These are phyloP conservation scores for Oncopodura yosiiana DNA, from an alignment of 1,140 invertebrate species.

Conservation along the genomic window DNA sequence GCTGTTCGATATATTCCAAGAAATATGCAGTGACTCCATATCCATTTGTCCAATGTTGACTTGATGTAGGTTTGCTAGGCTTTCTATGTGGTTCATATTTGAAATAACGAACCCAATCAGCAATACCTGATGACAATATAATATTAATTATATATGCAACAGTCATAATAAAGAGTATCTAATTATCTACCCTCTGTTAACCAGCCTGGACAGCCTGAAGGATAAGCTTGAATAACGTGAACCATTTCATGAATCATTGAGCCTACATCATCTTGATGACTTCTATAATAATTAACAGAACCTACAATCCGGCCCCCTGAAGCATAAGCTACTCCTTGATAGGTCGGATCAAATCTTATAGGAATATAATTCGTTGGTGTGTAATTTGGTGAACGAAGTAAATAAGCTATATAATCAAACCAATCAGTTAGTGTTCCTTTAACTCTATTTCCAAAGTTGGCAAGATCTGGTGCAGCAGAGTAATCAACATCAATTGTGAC, in stretches of 20 bases:
- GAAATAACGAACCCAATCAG: constrained; percentile 31
- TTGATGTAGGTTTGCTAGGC: constrained; percentile 15
- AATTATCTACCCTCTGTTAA: constrained; percentile 16
- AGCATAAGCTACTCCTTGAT: constrained; percentile 33
- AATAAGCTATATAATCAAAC: constrained; percentile 13
- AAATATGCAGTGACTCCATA: constrained; percentile 31
- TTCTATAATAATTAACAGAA: constrained; percentile 26
- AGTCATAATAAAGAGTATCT: neutral
- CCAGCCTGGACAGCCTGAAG: constrained; percentile 14
- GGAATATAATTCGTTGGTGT: constrained; percentile 13
- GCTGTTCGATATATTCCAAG: constrained; percentile 16
- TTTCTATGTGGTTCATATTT: constrained; percentile 26
- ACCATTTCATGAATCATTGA: constrained; percentile 32
- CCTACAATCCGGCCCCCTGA: constrained; percentile 20
- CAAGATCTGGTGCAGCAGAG: constrained; percentile 17
- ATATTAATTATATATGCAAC: neutral
- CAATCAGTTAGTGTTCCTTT: constrained; percentile 15
- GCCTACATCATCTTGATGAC: constrained; percentile 25
- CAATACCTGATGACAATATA: constrained; percentile 10
- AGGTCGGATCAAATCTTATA: constrained; percentile 29
- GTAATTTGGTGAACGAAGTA: constrained; percentile 18
- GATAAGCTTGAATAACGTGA: constrained; percentile 28
- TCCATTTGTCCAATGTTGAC: constrained; percentile 23
- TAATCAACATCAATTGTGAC: constrained; percentile 19
- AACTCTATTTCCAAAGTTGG: constrained; percentile 17